These are phyloP conservation scores for Xanthorhoe designata DNA, from an alignment of 2,888 invertebrate genomes.

Conservation along the genomic window DNA sequence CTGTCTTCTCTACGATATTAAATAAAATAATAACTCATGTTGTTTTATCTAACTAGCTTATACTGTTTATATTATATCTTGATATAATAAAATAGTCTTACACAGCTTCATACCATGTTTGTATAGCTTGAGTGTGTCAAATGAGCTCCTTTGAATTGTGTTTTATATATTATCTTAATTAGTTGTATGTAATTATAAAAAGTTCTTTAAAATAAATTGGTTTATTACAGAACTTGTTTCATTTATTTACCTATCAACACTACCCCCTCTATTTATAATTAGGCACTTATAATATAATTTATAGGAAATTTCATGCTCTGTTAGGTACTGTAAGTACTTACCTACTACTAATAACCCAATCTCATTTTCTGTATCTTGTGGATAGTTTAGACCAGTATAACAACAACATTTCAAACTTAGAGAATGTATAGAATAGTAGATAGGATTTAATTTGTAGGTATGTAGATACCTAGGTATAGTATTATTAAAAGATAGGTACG, in stretches of 20 bases:
- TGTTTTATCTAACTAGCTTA: neutral
- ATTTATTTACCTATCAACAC: neutral
- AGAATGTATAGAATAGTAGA: neutral
- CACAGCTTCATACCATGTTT: constrained; percentile 1
- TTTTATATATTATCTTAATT: neutral
- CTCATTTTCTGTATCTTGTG: neutral
- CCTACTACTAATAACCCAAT: neutral
- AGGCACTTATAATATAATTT: neutral
- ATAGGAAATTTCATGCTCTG: no score
- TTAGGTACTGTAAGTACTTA: no score
- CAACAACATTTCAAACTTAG: no score
- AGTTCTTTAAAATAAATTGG: constrained; percentile 19
- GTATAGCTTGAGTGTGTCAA: neutral
- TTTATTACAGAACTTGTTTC: constrained; percentile 17
- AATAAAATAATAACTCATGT: neutral
- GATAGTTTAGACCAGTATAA: no score
- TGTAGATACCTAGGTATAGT: no score
- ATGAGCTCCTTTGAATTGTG: neutral
- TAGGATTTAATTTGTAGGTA: no score
- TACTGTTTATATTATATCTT: neutral
- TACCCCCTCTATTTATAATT: neutral
- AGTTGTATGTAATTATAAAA: constrained; percentile 1
- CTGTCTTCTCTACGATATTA: neutral
- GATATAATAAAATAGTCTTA: neutral
- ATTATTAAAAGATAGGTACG: no score